Evolutionary conservation across 1,140 invertebrate species (phyloP), one percentile per base, ranked within the genome.

Genomic region (Ceratina calcarata): DNA sequence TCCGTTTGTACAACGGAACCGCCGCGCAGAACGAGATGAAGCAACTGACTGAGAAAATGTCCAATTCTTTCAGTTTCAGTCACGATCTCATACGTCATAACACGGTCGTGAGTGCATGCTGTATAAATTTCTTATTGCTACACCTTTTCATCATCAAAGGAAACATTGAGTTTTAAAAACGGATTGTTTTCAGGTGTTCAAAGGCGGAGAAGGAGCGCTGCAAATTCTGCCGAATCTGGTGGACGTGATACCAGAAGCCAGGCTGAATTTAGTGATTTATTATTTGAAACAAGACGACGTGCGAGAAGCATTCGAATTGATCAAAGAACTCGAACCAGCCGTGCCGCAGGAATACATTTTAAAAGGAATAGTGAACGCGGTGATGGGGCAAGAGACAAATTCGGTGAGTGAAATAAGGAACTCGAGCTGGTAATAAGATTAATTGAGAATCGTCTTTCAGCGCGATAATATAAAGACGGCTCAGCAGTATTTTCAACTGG

Each of bases 311-410:
- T 97, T 97, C 86, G 95, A 96, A 57, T 93, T 99, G 18, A 97
- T 99, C 73, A 98, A 98, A 91, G 97, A 99, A 84, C 90, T 99
- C 27, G 97, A 99, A 88, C 97, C 98, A 15, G 96, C 97, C 0
- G 97, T 98, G 0, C 97, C 98, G 0, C 97, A 99, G 82, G 98
- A 99, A 90, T 99, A 99, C 89, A 99, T 99, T 85, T 93, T 99
- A 7, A 98, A 99, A 91, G 99, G 97, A 0, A 98, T 99, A 51
- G 98, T 99, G 0, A 98, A 99, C 92, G 98, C 98, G 2, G 95
- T 97, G 1, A 94, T 99, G 18, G 98, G 98, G 0, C 98, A 99
- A 90, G 97, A 99, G 90, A 95, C 96, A 74, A 96, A 96, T 85
- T 98, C 97, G 78, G 98, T 98, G 93, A 94, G 94, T 89, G 2